phyloP scores from a whole-genome alignment of 2,888 invertebrate genomes.

The Acanthoscelides obtectus region DNA sequence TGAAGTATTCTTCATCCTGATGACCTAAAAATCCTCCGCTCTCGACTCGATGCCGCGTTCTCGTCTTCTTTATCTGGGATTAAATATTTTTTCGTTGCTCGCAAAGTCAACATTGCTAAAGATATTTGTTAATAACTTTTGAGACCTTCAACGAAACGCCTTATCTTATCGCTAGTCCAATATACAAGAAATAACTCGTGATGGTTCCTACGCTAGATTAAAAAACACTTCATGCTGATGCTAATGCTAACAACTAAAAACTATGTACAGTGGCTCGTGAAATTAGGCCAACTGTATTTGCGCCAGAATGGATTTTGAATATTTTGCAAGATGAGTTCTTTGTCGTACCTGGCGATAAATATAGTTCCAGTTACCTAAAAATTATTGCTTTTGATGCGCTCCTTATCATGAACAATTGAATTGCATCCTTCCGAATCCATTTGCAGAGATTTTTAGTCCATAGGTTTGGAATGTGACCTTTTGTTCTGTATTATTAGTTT shows the following conservation, averaged over 20 bases:
- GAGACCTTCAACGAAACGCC: conserved; percentile 17
- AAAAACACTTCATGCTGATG: conserved; percentile 6
- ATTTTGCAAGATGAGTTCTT: no score
- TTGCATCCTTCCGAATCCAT: no score
- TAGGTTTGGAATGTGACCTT: no score
- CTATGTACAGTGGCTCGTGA: background rate
- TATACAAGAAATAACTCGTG: conserved; percentile 29
- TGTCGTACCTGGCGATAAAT: no score
- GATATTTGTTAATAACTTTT: conserved; percentile 23
- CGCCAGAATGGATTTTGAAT: no score
- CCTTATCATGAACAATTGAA: no score
- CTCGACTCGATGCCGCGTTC: background rate
- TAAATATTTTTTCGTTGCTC: conserved; percentile 22
- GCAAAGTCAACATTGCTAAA: conserved; percentile 35
- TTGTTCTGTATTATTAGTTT: no score
- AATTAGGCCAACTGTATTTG: no score
- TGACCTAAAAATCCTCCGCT: background rate
- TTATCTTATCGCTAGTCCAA: conserved; percentile 34
- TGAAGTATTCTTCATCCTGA: background rate
- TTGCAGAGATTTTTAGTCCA: no score
- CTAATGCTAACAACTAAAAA: background rate
- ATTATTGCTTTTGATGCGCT: no score
- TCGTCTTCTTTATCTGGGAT: conserved; percentile 20
- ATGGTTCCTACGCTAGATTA: conserved; percentile 22
- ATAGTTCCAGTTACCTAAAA: no score